These are phyloP conservation scores for Taenioides sp. DNA, from an alignment of 2,797 vertebrate species.

Conservation along the genomic window DNA sequence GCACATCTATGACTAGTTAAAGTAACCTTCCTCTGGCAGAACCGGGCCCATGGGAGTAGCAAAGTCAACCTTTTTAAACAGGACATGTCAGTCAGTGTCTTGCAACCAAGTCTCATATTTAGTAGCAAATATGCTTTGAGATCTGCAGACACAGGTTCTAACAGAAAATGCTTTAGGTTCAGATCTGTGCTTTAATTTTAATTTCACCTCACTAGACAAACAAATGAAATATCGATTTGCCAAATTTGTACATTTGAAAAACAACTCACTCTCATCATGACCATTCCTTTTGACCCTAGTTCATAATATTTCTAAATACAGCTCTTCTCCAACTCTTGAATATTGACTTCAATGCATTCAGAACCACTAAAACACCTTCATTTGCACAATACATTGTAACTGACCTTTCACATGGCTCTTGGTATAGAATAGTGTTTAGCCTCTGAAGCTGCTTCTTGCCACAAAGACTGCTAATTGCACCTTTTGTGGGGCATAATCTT, in stretches of 20 bases:
- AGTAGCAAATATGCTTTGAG: background rate
- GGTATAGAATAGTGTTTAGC: conserved; percentile 61
- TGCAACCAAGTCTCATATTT: conserved; percentile 11
- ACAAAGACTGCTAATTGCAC: conserved; percentile 68
- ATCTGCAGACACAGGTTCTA: background rate
- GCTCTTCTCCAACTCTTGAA: conserved; percentile 52
- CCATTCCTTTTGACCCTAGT: background rate
- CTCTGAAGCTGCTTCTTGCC: conserved; percentile 56
- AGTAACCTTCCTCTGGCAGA: conserved; percentile 69
- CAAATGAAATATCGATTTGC: too few relatives aligned
- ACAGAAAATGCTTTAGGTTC: background rate
- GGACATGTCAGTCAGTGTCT: conserved; percentile 72
- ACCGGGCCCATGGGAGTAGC: conserved; percentile 64
- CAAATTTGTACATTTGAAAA: too few relatives aligned
- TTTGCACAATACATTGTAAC: conserved; percentile 38
- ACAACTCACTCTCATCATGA: too few relatives aligned
- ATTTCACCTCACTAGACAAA: conserved; percentile 14
- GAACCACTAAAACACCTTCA: conserved; percentile 26
- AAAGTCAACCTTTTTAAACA: conserved; percentile 75
- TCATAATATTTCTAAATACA: background rate
- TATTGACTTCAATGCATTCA: conserved; percentile 21
- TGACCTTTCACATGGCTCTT: conserved; percentile 63
- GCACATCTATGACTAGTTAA: background rate
- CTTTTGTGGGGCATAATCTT: conserved; percentile 57
- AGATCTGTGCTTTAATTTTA: background rate